Evolutionary conservation across 2,797 vertebrate genomes (phyloP).

Genomic region (Pachyuromys duprasi): DNA sequence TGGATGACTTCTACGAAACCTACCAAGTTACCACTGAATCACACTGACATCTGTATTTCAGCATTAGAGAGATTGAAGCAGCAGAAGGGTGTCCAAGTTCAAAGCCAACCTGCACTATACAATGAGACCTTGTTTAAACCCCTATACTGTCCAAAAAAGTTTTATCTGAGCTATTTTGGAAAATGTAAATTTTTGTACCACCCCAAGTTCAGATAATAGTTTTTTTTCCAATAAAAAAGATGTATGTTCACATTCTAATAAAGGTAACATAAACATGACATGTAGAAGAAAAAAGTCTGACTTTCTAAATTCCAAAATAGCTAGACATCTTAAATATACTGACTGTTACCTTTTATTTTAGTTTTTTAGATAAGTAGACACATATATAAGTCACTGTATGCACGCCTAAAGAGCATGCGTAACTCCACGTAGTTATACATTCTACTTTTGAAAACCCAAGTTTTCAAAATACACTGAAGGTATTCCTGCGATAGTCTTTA

Average conservation of each 20-base stretch:
- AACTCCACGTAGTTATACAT: background rate
- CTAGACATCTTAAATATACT: background rate
- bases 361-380: background rate
- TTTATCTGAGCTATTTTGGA: background rate
- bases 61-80: too few relatives aligned
- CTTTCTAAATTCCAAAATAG: background rate
- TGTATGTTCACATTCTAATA: background rate
- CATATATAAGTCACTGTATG: background rate
- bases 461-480: background rate
- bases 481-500: background rate
- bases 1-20: background rate
- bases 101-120: background rate
- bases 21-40: background rate
- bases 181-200: background rate
- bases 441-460: background rate
- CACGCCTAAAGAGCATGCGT: background rate
- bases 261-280: conserved; percentile 15
- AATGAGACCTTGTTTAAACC: background rate
- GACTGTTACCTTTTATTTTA: background rate
- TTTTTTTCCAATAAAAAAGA: conserved; percentile 1
- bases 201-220: background rate
- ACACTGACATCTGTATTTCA: background rate
- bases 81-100: background rate
- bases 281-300: conserved; percentile 48
- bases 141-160: background rate